Conservation (phyloP, 2,888 invertebrate species). For the Diogma glabrata region DNA sequence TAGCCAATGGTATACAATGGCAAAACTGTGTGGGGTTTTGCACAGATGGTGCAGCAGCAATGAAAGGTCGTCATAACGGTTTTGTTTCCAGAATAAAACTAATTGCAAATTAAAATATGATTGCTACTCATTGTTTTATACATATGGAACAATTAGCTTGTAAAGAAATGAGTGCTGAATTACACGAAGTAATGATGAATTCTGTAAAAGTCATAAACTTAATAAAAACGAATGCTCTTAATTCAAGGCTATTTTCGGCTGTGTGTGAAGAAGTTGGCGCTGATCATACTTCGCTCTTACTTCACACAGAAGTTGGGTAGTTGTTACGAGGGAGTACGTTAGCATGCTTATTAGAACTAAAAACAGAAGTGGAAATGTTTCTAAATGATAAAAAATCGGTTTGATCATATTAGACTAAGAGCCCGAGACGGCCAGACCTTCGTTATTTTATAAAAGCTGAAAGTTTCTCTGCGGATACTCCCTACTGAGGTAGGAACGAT, state of each 20-base stretch:
- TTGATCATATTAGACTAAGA: no score
- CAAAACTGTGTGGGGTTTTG: constrained; percentile 10
- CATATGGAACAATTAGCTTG: constrained; percentile 6
- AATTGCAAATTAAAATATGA: constrained; percentile 8
- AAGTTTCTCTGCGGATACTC: no score
- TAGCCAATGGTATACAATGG: constrained; percentile 8
- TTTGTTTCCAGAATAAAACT: constrained; percentile 7
- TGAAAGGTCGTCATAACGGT: constrained; percentile 4
- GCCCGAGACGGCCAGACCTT: no score
- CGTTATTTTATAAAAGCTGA: no score
- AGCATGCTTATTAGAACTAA: constrained; percentile 6
- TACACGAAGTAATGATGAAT: constrained; percentile 12
- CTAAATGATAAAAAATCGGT: not conserved
- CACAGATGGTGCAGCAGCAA: constrained; percentile 7
- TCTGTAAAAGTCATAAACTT: constrained; percentile 10
- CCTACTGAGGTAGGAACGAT: no score
- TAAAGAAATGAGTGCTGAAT: constrained; percentile 9
- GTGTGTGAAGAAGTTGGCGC: constrained; percentile 9
- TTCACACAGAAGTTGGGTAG: constrained; percentile 4
- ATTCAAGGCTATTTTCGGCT: constrained; percentile 9
- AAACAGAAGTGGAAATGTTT: not conserved
- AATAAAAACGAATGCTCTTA: constrained; percentile 9
- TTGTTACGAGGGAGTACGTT: no score
- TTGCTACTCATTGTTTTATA: constrained; percentile 9
- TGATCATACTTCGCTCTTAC: constrained; percentile 10